Percentiles rank a stretch among this genome's conserved stretches.
Conservation (phyloP, 2,797 vertebrate genomes). For the Pristis pectinata region DNA sequence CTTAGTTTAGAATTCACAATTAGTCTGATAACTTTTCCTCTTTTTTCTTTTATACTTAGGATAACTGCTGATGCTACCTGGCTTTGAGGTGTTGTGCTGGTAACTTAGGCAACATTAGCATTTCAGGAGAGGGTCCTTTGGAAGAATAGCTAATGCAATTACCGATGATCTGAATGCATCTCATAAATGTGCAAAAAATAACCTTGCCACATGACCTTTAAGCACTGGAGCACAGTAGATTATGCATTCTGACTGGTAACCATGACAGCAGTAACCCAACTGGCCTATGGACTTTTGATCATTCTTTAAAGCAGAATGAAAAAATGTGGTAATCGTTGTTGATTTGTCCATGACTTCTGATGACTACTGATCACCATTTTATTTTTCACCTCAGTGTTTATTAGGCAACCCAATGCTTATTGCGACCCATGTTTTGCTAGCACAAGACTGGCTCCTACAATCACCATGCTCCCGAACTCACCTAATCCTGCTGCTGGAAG, state of each 20-base stretch:
- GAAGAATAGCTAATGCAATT: background rate
- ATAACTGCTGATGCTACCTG: background rate
- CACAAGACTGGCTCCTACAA: too few species aligned
- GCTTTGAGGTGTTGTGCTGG: background rate
- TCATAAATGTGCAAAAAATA: conserved; percentile 13
- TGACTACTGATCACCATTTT: background rate
- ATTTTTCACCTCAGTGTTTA: background rate
- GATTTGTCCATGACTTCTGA: background rate
- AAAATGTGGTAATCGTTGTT: background rate
- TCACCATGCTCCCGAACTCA: too few species aligned
- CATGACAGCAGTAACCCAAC: background rate
- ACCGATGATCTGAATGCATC: background rate
- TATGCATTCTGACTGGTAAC: conserved; percentile 12
- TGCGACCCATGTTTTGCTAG: too few species aligned
- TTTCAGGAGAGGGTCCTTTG: background rate
- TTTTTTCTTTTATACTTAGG: background rate
- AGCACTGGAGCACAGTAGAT: background rate
- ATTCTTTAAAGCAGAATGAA: background rate
- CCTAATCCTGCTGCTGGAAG: too few species aligned
- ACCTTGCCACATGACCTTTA: conserved; percentile 7
- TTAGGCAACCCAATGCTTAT: background rate
- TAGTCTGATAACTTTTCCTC: background rate
- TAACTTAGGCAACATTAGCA: background rate
- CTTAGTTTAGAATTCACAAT: background rate
- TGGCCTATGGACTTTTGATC: background rate